Evolutionary conservation across 2,888 invertebrate genomes (phyloP), one percentile per base, ranked within the genome.

Genomic region (Polyploca ridens): DNA sequence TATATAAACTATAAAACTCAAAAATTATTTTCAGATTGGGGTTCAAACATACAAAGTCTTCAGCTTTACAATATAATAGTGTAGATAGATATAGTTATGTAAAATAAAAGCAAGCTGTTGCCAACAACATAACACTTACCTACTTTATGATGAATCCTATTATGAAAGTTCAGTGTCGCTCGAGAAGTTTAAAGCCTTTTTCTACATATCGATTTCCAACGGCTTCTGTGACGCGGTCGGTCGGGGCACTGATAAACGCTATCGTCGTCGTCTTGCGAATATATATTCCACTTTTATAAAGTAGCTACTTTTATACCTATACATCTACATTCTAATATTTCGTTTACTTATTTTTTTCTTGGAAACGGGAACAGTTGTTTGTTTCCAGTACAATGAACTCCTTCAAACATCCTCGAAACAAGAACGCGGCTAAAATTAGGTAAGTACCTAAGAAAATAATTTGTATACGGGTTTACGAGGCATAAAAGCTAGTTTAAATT

Each of bases 151-250:
- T 33, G 58, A 35, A 58, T 58, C 13, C 35, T 13, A 58, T 33
- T 58, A 58, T 33, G 35, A 58, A 33, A 58, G 58, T 58, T 58
- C 33, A 58, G 8, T 7, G 19, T 54, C 19, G 8, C 54, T 54
- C 19, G 54, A 5, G n/a, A 58, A 58, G n/a, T 58, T 58, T 14
- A 35, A 58, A 58, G 58, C 58, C 58, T 58, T 58, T 58, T 58
- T 35, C 14, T 7, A n/a, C 11, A 54, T 54, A 35, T 58, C 35
- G 35, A 58, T 33, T 33, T 58, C 33, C 14, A 58, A 14, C 35
- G 14, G 33, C n/a, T 58, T 33, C 58, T 35, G n/a, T 33, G 58
- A 33, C 58, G 54, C 16, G 58, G 33, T 33, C n/a, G 58, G 58
- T n/a, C 11, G 35, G 14, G 14, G 33, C 58, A 14, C 33, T 58